A percentile compares a stretch with the other conserved stretches of the same genome.
phyloP scores from a whole-genome alignment of 1,140 invertebrate species.

The Forficula auricularia region DNA sequence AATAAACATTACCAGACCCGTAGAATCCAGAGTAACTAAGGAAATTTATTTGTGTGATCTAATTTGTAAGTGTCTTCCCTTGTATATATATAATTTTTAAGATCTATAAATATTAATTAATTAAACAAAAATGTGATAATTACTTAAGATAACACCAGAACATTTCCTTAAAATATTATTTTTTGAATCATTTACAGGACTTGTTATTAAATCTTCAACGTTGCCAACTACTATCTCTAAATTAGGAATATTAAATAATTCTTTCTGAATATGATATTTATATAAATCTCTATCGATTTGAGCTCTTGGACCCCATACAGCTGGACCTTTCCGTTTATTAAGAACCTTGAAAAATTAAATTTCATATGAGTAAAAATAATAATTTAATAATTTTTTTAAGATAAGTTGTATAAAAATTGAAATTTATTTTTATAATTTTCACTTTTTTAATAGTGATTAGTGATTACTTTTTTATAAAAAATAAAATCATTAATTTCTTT shows the following conservation, averaged over 20 bases:
- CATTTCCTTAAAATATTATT: conserved; percentile 23
- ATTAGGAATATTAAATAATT: conserved; percentile 48
- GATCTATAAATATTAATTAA: not conserved
- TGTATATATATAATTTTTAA: too few species aligned
- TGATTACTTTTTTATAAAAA: too few species aligned
- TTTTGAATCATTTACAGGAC: conserved; percentile 12
- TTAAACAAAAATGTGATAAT: conserved; percentile 13
- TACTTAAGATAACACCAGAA: conserved; percentile 43
- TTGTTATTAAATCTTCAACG: conserved; percentile 66
- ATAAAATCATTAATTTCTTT: too few species aligned
- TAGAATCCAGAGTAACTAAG: too few species aligned
- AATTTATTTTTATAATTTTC: too few species aligned
- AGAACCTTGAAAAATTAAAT: conserved; percentile 37
- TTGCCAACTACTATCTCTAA: conserved; percentile 51
- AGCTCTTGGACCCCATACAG: conserved; percentile 78
- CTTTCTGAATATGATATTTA: conserved; percentile 63
- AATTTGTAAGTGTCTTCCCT: too few species aligned
- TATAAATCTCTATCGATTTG: conserved; percentile 81
- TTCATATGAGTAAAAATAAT: too few species aligned
- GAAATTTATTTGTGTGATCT: too few species aligned
- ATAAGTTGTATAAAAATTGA: too few species aligned
- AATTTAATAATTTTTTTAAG: too few species aligned
- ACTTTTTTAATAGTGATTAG: conserved; percentile 39
- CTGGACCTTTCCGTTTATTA: conserved; percentile 63
- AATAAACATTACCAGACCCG: too few species aligned